Evolutionary conservation across 35 echinoderm and acorn worm genomes (phyloP), one percentile per base, ranked within the genome.

Genomic region (Lytechinus pictus): DNA sequence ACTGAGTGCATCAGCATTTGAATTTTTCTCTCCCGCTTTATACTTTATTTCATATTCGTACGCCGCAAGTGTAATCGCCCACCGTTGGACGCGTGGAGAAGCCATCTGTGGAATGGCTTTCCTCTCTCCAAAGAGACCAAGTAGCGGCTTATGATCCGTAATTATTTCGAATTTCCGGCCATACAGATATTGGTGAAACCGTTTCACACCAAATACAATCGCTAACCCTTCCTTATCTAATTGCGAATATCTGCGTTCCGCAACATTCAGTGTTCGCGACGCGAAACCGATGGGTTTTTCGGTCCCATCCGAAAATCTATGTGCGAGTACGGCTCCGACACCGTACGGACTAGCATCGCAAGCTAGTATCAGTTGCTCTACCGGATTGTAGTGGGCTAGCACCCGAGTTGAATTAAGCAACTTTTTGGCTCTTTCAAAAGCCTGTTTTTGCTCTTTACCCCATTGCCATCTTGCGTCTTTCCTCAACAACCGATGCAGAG

Each of bases 121-220:
- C 4, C 10, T 12, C 86, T 98, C 94, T 52, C 72, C 53, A 9
- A 94, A 95, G 27, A 97, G 92, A 28, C 96, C 97, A 13, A 97
- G 89, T 13, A 98, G 44, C 28, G 96, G 96, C 86, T 96, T 98
- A 55, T 98, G 95, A 87, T 98, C n/a, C 97, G 1, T 98, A 9
- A 91, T 72, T 5, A 97, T 95, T 21, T 60, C 61, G 28, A 98
- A 98, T 6, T 96, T 95, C 28, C 96, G 21, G 8, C 95, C 95
- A 88, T 96, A 98, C n/a, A 98, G 9, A 71, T 98, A 96, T 52
- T 56, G 86, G 87, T 97, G 96, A 53, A 97, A 98, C 92, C 89
- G 92, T 92, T n/a, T 98, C 7, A 96, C 91, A 11, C 93, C 96
- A 28, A 96, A 96, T 9, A 98, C 89, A 10, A 95, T 87, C 13